Conservation (phyloP, 1,140 invertebrate genomes). For the Drosophila malerkotliana region DNA sequence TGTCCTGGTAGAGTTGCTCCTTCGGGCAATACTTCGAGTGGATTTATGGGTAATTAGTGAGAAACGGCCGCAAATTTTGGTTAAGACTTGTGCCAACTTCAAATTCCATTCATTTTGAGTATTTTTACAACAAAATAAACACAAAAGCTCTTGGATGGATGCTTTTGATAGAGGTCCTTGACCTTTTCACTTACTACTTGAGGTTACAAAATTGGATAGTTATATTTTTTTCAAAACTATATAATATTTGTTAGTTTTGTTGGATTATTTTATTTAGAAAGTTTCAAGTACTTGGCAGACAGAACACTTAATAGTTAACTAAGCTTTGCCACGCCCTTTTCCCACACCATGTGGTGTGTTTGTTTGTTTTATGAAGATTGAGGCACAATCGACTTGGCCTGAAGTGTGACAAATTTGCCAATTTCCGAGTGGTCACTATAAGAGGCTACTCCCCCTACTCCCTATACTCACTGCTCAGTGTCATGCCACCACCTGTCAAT, state of each 20-base stretch:
- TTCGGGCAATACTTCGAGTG: slow-evolving; percentile 14
- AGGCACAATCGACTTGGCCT: slow-evolving; percentile 36
- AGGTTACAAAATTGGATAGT: background rate
- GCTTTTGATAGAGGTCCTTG: no score
- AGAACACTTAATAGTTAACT: background rate
- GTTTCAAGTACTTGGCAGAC: background rate
- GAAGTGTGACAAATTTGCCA: slow-evolving; percentile 62
- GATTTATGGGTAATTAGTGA: slow-evolving; percentile 37
- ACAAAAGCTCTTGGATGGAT: background rate
- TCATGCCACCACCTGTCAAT: slow-evolving; percentile 21
- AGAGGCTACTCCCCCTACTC: background rate
- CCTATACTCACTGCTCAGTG: slow-evolving; percentile 1
- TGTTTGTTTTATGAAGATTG: slow-evolving; percentile 32
- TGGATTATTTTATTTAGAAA: background rate
- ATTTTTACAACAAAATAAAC: slow-evolving; percentile 1
- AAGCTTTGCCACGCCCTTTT: background rate
- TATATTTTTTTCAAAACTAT: no score
- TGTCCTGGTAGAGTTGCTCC: slow-evolving; percentile 11
- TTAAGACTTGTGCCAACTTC: background rate
- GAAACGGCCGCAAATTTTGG: background rate
- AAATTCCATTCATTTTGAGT: background rate
- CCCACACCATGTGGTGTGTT: background rate
- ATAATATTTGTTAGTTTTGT: background rate
- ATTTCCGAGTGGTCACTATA: slow-evolving; percentile 40
- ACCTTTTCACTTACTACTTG: background rate